These are phyloP conservation scores for Coboldia fuscipes DNA, from an alignment of 1,140 invertebrate species.

Conservation along the genomic window DNA sequence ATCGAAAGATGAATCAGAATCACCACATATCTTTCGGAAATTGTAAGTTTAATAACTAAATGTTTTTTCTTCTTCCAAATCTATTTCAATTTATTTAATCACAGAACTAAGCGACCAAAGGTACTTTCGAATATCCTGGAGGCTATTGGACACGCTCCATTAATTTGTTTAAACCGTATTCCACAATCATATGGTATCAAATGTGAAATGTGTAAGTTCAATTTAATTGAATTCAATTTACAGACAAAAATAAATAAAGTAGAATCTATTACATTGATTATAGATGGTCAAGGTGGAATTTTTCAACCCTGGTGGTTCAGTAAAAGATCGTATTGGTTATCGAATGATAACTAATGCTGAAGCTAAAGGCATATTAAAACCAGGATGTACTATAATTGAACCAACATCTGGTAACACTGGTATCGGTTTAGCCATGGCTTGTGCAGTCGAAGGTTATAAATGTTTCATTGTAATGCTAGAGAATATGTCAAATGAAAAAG, in stretches of 20 bases:
- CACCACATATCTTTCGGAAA: conserved; percentile 20
- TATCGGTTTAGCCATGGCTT: conserved; percentile 86
- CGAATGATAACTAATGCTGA: conserved; percentile 95
- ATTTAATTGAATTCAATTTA: background rate
- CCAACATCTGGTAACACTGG: conserved; percentile 93
- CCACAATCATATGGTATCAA: conserved; percentile 60
- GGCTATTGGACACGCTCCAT: conserved; percentile 79
- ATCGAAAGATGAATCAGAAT: conserved; percentile 22
- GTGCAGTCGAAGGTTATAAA: conserved; percentile 83
- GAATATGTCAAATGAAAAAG: conserved; percentile 98
- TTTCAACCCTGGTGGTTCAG: conserved; percentile 92
- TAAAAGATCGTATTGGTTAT: conserved; percentile 90
- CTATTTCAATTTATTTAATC: conserved; percentile 3
- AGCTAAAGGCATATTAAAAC: conserved; percentile 58
- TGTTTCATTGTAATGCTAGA: conserved; percentile 98
- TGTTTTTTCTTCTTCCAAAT: conserved; percentile 2
- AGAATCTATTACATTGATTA: conserved; percentile 8
- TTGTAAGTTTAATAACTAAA: conserved; percentile 10
- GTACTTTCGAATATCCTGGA: conserved; percentile 49
- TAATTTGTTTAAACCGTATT: conserved; percentile 74
- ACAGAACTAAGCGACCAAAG: conserved; percentile 9
- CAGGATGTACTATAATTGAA: conserved; percentile 83
- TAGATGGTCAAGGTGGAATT: conserved; percentile 98
- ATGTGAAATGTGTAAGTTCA: conserved; percentile 84
- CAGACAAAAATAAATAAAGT: background rate